A percentile compares a stretch with the other conserved stretches of the same genome.
Evolutionary conservation across 1,140 invertebrate genomes (phyloP).

Genomic region (Diorhabda carinulata): DNA sequence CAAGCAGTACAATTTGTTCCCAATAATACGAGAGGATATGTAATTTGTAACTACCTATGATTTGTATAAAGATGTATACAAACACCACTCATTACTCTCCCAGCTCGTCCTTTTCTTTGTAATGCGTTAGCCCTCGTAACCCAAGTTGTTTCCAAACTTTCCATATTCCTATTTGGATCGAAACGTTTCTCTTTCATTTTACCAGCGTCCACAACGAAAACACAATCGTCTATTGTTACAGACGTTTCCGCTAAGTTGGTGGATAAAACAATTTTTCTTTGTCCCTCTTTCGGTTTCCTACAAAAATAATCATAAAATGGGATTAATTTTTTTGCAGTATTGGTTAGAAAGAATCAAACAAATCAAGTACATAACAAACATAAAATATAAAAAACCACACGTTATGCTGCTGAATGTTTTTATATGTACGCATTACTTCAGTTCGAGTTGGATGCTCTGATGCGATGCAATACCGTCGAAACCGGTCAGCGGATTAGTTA

Average conservation of each 20-base stretch:
- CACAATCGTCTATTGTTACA: conserved; percentile 89
- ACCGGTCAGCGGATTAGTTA: too few relatives aligned
- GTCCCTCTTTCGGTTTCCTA: conserved; percentile 63
- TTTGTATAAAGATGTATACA: conserved; percentile 77
- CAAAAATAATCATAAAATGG: conserved; percentile 33
- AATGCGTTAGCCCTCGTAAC: conserved; percentile 75
- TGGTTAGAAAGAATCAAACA: too few relatives aligned
- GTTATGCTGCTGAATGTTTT: too few relatives aligned
- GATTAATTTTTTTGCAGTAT: too few relatives aligned
- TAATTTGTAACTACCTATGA: conserved; percentile 39
- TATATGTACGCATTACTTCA: too few relatives aligned
- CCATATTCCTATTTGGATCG: conserved; percentile 81
- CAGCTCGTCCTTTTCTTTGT: conserved; percentile 81
- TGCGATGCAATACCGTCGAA: too few relatives aligned
- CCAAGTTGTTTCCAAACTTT: conserved; percentile 75
- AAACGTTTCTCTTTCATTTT: conserved; percentile 88
- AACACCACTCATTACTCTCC: conserved; percentile 81
- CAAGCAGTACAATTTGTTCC: too few relatives aligned
- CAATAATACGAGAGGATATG: too few relatives aligned
- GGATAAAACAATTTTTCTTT: conserved; percentile 83
- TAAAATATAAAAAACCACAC: too few relatives aligned
- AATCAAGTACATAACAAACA: too few relatives aligned
- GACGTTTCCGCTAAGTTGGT: conserved; percentile 95
- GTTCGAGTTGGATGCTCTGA: too few relatives aligned
- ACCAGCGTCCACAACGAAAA: conserved; percentile 86